Evolutionary conservation across 2,113 vertebrate genomes (phyloP).

Genomic region (Vulpes vulpes): DNA sequence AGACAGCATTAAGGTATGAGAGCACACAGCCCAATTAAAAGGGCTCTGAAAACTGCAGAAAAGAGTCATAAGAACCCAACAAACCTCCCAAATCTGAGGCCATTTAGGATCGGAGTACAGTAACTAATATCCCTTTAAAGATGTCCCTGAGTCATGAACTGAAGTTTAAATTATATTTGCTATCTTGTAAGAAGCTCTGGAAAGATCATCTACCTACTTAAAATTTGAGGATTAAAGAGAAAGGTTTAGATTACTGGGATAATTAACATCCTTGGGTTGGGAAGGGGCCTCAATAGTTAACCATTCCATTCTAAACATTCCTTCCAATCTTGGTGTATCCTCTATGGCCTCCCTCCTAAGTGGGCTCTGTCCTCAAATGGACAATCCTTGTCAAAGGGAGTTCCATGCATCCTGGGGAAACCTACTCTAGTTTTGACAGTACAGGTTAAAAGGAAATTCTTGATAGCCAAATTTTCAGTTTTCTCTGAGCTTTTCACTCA

Average conservation of each 20-base stretch:
- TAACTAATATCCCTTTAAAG: neutral
- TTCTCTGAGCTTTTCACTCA: neutral
- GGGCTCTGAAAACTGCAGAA: neutral
- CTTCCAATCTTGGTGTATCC: neutral
- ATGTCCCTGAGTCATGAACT: neutral
- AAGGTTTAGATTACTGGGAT: neutral
- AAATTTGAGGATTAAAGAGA: slow-evolving; percentile 6
- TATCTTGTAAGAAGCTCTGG: neutral
- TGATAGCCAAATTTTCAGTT: neutral
- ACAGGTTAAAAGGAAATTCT: neutral
- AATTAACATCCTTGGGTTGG: neutral
- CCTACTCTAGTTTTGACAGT: neutral
- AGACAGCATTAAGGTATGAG: neutral
- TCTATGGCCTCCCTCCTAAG: neutral
- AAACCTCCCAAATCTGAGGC: neutral
- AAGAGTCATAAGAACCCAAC: neutral
- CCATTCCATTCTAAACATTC: neutral
- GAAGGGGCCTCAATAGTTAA: neutral
- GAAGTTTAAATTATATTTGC: neutral
- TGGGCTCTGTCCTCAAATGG: neutral
- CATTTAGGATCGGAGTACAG: neutral
- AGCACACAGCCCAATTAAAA: neutral
- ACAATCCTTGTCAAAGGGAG: neutral
- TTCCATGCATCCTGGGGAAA: neutral
- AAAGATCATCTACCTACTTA: neutral